Base-by-base conservation (phyloP, 2,888 invertebrate genomes). In the Tanytarsus gracilentus region DNA sequence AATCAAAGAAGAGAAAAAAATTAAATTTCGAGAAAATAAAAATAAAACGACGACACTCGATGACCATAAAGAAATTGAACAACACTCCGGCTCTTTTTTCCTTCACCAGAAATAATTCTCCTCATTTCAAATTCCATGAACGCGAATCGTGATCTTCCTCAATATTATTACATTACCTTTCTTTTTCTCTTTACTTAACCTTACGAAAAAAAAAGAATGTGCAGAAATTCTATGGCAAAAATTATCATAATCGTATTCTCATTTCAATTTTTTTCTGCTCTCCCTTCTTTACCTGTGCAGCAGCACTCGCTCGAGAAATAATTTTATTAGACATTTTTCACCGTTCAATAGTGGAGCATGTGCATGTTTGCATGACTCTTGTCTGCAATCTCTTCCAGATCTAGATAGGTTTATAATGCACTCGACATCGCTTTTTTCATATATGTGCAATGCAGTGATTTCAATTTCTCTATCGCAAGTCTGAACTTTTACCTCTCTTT, bases 61-160 rank as follows among this genome's bases (percentile, higher is more conserved):
- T 58, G 56, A 44, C 56, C 56, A 56, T 56, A 56, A 56, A 44
- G 11, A 56, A 40, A 40, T 26, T 55, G 56, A 27, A 56, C 55
- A 40, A 58, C 58, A 58, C 58, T 39, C 30, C n/a, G n/a, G 2
- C n/a, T 3, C 44, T 44, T 44, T 18, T 40, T 56, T 39, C 39
- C 39, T 56, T 56, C 58, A n/a, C 48, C 48, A 58, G 58, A 60
- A 60, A 60, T 49, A 25, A n/a, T 30, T 27, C 44, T 33, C 18
- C 60, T 60, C 60, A 60, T 60, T 60, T 60, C 36, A 9, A 60
- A 50, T 60, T 60, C 60, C 60, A 60, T 60, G 60, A 60, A 50
- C 50, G 50, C 36, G 36, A 60, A 60, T 60, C 60, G 60, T 60
- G 60, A 60, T 60, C 60, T 58, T 58, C 58, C 58, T 58, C 58